Base-by-base conservation (phyloP, 2,888 invertebrate species). In the Xestoiulus laeticollis region DNA sequence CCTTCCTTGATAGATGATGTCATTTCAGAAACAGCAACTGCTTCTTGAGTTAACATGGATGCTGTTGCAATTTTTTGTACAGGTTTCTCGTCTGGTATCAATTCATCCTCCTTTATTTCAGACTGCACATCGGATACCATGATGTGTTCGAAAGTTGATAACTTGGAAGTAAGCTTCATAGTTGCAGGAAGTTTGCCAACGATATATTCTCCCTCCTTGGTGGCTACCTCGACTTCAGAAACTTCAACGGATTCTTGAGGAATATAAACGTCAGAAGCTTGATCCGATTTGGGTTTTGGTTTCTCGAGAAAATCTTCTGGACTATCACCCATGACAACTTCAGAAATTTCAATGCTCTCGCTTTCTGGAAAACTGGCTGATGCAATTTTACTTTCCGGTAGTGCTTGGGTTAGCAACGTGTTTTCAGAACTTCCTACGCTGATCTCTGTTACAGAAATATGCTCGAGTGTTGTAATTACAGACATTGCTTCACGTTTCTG, bases 331-430 rank as follows among this genome's bases (percentile, higher is more conserved):
- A 82, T 82, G 8, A 87, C 88, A 84, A 89, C 87, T 88, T 89
- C 89, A 26, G 86, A 87, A 6, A 89, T 87, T 48, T 88, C 87
- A 16, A 89, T 14, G 6, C 88, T 82, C 33, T 89, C 89, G n/a
- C 48, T 86, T 78, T 89, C 88, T 22, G 88, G 68, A 44, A 89
- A n/a, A 14, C 53, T 85, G 19, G 88, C 53, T 33, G 43, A 44
- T 5, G 89, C 89, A 32, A 85, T 30, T 32, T 85, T 85, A 8
- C n/a, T 59, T 1, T 85, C 68, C 0, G 85, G 59, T 6, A 53
- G 19, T 26, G 26, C 16, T 10, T 33, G 19, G 8, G 30, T 22
- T 1, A 43, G 26, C 30, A 88, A 87, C 19, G 32, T 30, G 12
- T 43, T 87, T 82, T 88, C 88, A 53, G 87, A 83, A 12, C 59